A percentile compares a stretch with the other conserved stretches of the same genome.
Conservation (phyloP, 1,140 invertebrate genomes). For the Atta texana region DNA sequence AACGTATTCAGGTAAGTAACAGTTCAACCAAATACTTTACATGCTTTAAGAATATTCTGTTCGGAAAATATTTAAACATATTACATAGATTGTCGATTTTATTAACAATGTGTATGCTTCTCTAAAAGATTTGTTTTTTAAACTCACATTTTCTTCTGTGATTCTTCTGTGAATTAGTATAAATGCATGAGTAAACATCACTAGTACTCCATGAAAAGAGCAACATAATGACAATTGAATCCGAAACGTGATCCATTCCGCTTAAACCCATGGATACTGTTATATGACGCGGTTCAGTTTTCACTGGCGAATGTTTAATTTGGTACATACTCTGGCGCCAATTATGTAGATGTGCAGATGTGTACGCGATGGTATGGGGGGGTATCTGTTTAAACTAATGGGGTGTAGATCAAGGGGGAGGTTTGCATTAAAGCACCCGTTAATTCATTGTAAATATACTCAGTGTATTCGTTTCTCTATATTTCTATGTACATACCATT, state of each 20-base stretch:
- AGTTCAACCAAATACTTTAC: background rate
- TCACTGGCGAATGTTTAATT: conserved; percentile 75
- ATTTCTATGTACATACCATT: conserved; percentile 81
- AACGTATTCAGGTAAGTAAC: conserved; percentile 79
- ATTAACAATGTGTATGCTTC: background rate
- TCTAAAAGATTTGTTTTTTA: background rate
- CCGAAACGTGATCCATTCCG: conserved; percentile 56
- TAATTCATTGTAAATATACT: conserved; percentile 82
- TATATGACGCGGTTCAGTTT: conserved; percentile 69
- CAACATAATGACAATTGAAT: conserved; percentile 54
- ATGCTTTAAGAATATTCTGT: background rate
- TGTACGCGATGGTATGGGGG: conserved; percentile 47
- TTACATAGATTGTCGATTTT: background rate
- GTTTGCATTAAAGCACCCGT: conserved; percentile 79
- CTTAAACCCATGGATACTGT: conserved; percentile 34
- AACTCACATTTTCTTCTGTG: background rate
- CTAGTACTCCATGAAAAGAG: conserved; percentile 50
- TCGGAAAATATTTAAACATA: no score
- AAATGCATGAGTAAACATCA: background rate
- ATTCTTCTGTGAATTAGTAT: background rate
- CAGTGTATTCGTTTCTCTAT: conserved; percentile 78
- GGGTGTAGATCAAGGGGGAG: conserved; percentile 69
- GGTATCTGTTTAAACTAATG: conserved; percentile 81
- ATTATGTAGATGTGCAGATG: conserved; percentile 71
- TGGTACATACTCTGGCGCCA: conserved; percentile 56